Evolutionary conservation across 2,113 vertebrate species (phyloP).

Genomic region (Apodemus speciosus): DNA sequence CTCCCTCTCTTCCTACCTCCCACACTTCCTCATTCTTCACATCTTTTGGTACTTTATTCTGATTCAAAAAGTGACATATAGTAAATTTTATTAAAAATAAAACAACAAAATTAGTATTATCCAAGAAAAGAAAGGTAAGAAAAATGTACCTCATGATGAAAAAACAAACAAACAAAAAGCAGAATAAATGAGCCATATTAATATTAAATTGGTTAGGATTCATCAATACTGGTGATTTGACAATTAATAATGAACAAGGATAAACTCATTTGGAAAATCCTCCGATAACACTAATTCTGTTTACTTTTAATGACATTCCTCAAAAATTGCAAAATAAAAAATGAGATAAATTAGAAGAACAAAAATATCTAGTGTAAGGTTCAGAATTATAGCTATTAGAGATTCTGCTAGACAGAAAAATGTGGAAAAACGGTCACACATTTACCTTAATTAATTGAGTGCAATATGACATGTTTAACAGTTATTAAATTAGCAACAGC

Average conservation of each 20-base stretch:
- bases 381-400: background rate
- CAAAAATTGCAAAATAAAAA: background rate
- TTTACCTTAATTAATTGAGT: background rate
- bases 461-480: background rate
- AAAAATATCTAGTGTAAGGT: background rate
- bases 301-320: background rate
- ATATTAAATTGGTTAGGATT: background rate
- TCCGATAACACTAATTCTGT: background rate
- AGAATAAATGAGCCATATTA: background rate
- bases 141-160: background rate
- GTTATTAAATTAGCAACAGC: background rate
- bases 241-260: background rate
- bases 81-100: background rate
- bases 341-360: background rate
- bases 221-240: too few species aligned
- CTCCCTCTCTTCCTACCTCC: background rate
- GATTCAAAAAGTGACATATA: background rate
- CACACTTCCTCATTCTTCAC: background rate
- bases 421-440: background rate
- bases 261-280: background rate
- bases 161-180: background rate
- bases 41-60: background rate
- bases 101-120: background rate
- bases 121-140: background rate
- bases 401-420: background rate